Evolutionary conservation across 2,113 vertebrate genomes (phyloP).

Genomic region (Apaloderma vittatum): DNA sequence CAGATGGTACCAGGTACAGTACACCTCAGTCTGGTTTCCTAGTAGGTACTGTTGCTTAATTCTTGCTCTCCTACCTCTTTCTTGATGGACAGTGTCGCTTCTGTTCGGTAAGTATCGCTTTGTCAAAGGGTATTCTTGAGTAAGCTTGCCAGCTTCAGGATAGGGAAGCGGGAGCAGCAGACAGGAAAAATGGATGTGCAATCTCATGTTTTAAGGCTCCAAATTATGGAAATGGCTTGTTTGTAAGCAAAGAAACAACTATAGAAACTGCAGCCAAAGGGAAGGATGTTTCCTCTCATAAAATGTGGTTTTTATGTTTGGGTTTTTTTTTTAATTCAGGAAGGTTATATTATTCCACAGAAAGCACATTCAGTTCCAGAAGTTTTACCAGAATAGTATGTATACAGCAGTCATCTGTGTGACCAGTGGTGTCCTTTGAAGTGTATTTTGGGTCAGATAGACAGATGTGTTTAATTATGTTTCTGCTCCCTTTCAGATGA

Average conservation of each 20-base stretch:
- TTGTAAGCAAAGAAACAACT: not conserved
- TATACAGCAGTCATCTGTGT: not conserved
- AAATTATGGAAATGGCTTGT: not conserved
- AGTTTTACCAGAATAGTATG: not conserved
- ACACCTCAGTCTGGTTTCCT: not conserved
- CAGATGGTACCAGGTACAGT: not conserved
- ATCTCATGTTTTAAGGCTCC: not conserved
- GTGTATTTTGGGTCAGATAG: constrained; percentile 17
- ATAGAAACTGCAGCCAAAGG: not conserved
- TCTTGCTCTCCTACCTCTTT: not conserved
- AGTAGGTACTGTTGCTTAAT: not conserved
- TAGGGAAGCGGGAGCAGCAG: not conserved
- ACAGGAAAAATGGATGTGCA: not conserved
- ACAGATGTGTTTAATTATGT: constrained; percentile 21
- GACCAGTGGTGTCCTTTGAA: constrained; percentile 8
- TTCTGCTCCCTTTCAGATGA: constrained; percentile 16
- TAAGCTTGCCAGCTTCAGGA: not conserved
- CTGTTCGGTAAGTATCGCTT: not conserved
- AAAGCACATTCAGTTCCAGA: not conserved
- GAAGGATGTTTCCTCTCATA: not conserved
- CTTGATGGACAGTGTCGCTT: not conserved
- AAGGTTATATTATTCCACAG: constrained; percentile 5
- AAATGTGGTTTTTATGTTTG: not conserved
- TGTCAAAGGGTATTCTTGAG: not conserved
- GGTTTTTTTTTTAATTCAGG: not conserved